Conservation (phyloP, 2,797 vertebrate species). For the Rhinoraja longicauda region DNA sequence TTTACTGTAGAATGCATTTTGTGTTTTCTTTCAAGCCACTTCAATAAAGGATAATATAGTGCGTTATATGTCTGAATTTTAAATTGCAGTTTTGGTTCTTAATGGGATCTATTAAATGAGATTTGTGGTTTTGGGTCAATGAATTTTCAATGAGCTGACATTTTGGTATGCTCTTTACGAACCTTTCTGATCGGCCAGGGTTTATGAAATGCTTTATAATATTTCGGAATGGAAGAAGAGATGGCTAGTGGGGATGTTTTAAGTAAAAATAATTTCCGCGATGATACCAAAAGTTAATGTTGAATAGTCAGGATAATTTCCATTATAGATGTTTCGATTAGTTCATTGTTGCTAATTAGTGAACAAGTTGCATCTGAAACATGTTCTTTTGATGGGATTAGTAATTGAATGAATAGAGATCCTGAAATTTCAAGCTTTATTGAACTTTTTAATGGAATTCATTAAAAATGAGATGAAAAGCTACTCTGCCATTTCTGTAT, state of each 20-base stretch:
- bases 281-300: conserved; percentile 14
- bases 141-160: not conserved
- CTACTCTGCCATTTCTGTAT: conserved; percentile 36
- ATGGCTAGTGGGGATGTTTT: not conserved
- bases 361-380: conserved; percentile 32
- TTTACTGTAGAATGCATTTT: conserved; percentile 15
- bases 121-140: not conserved
- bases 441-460: conserved; percentile 39
- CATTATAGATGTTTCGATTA: conserved; percentile 35
- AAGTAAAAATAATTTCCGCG: conserved; percentile 16
- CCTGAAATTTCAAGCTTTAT: conserved; percentile 35
- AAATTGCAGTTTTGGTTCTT: conserved; percentile 22
- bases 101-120: conserved; percentile 12
- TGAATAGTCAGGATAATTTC: conserved; percentile 28
- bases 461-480: conserved; percentile 39
- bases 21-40: conserved; percentile 33
- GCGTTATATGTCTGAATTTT: conserved; percentile 26
- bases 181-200: not conserved
- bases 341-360: conserved; percentile 37
- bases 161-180: not conserved
- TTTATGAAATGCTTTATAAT: not conserved
- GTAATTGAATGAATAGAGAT: conserved; percentile 39
- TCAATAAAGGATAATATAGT: conserved; percentile 1
- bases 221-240: not conserved
- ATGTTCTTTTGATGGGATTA: conserved; percentile 37